Evolutionary conservation across 2,797 vertebrate species (phyloP), one percentile per base, ranked within the genome.

Genomic region (Prionace glauca): DNA sequence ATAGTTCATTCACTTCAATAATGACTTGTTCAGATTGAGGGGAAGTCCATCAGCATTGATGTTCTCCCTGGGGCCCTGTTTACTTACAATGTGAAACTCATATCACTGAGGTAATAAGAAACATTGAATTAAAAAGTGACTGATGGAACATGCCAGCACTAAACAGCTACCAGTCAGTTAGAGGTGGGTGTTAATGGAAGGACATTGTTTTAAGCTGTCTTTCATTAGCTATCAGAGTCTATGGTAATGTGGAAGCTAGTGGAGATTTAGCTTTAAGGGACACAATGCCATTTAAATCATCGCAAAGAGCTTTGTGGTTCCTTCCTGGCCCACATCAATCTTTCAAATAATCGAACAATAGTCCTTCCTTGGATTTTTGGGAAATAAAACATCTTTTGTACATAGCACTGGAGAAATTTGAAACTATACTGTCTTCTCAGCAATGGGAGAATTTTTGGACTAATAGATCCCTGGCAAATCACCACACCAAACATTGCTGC

Each of bases 31-130:
- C 62, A 92, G 90, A 69, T 69, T 92, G 90, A 92, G 90, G 65
- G 90, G 90, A 69, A 69, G 56, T 65, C 88, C 60, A 91, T 62
- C 88, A 20, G 29, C 56, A 65, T 8, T 91, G 65, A 69, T 69
- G 36, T 92, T 41, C 62, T 67, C 62, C 90, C 36, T 0, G 22
- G 32, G n/a, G n/a, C n/a, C 62, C 45, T 92, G 32, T 24, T 36
- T 92, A 69, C 67, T 92, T 92, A 41, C 41, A 92, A 92, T 41
- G 62, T 92, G 90, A 69, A 92, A 69, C 65, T 22, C 41, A 92
- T 65, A 91, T 65, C 29, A 91, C 88, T 62, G 88, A 91, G n/a
- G n/a, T n/a, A 92, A 11, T 92, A 69, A 92, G 65, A 92, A 69
- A 92, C 90, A 92, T 69, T 92, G n/a, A 69, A 69, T 36, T 11